Percentiles rank a stretch among this genome's conserved stretches.
Evolutionary conservation across 2,888 invertebrate genomes (phyloP).

Genomic region (Abrostola triplasia): DNA sequence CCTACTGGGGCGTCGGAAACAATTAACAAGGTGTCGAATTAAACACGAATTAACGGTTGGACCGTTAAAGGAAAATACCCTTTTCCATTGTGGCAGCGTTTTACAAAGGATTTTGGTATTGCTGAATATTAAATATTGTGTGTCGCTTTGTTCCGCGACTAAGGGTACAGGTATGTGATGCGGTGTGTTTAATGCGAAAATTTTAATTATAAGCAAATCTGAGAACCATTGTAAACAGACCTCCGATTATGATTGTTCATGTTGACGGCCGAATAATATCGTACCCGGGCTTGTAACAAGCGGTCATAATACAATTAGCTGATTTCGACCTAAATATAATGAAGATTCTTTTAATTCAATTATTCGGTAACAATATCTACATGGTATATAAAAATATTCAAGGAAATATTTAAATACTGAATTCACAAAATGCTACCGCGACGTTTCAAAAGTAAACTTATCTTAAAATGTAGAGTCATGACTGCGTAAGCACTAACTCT

Average conservation of each 20-base stretch:
- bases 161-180: slow-evolving; percentile 72
- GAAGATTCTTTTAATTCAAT: too few relatives aligned
- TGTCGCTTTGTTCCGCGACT: slow-evolving; percentile 84
- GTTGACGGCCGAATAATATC: slow-evolving; percentile 10
- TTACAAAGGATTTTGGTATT: slow-evolving; percentile 86
- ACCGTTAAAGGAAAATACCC: slow-evolving; percentile 87
- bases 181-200: slow-evolving; percentile 66
- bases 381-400: too few relatives aligned
- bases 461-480: too few relatives aligned
- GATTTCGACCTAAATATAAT: too few relatives aligned
- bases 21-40: slow-evolving; percentile 89
- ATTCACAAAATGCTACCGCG: too few relatives aligned
- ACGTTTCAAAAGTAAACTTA: too few relatives aligned
- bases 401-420: too few relatives aligned
- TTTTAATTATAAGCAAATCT: slow-evolving; percentile 69
- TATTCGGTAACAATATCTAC: too few relatives aligned
- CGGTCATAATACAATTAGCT: not conserved
- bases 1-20: slow-evolving; percentile 85
- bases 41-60: slow-evolving; percentile 87
- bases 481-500: not conserved
- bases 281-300: not conserved
- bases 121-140: slow-evolving; percentile 86
- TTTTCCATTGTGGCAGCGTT: slow-evolving; percentile 85
- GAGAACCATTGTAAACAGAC: slow-evolving; percentile 42
- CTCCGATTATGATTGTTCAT: slow-evolving; percentile 37